A percentile compares a stretch with the other conserved stretches of the same genome.
Conservation (phyloP, 2,797 vertebrate genomes). For the Notamacropus eugenii region DNA sequence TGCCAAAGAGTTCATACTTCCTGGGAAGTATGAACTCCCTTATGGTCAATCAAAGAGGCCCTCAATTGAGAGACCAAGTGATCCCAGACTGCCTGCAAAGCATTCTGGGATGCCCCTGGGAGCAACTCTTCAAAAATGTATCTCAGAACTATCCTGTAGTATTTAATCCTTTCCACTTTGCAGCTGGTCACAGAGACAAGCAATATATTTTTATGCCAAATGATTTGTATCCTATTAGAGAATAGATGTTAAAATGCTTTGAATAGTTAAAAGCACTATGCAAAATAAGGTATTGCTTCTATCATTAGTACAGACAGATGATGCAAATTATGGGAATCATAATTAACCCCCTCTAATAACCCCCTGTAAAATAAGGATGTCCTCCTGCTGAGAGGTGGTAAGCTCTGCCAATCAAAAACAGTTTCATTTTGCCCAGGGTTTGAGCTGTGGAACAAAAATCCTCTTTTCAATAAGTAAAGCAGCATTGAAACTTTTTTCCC, state of each 20-base stretch:
- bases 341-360: conserved; percentile 49
- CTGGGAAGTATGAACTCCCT: not conserved
- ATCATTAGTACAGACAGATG: conserved; percentile 45
- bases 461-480: not conserved
- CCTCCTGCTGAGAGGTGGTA: conserved; percentile 23
- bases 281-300: conserved; percentile 14
- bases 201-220: not conserved
- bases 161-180: conserved; percentile 1
- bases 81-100: conserved; percentile 6
- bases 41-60: not conserved
- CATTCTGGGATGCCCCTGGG: not conserved
- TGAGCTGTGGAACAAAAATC: conserved; percentile 31
- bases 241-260: conserved; percentile 32
- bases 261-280: conserved; percentile 26
- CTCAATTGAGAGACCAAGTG: not conserved
- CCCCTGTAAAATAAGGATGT: conserved; percentile 30
- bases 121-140: not conserved
- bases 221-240: not conserved
- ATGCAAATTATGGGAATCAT: conserved; percentile 22
- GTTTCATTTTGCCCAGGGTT: conserved; percentile 1
- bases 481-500: conserved; percentile 20
- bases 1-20: not conserved
- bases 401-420: conserved; percentile 34
- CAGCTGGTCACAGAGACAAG: conserved; percentile 6
- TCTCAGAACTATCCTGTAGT: conserved; percentile 1